Evolutionary conservation across 2,888 invertebrate genomes (phyloP), one percentile per base, ranked within the genome.

Genomic region (Eupithecia tripunctaria): DNA sequence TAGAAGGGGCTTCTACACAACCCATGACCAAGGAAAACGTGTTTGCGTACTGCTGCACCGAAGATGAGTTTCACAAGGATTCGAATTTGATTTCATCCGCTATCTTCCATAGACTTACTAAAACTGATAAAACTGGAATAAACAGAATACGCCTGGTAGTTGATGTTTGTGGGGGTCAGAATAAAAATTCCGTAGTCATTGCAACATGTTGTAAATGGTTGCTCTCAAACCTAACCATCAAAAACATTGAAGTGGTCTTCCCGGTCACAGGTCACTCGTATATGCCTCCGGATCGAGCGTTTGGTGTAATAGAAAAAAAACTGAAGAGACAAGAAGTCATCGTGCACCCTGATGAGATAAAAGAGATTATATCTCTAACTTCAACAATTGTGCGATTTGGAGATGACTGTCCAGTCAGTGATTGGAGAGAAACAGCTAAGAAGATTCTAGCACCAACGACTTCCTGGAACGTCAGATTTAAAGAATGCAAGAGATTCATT

Each of bases 101-200:
- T 56, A 56, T 62, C 27, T 62, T 29, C 18, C 60, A 62, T 29
- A 62, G 60, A 29, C 60, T 66, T 32, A 69, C 27, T 41, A 41
- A 62, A n/a, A 75, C 72, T 21, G 73, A 81, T 47, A 67, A 71
- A 65, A 68, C 74, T 36, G 73, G 66, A 21, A 79, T 77, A n/a
- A 60, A 65, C 67, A 38, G 72, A 21, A 70, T 80, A n/a, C 67
- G 81, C 4, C 68, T 82, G 41, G 67, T 80, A n/a, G 80, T 79
- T 25, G 82, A 82, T 65, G 80, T 81, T 8, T 82, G 82, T 51
- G 80, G 71, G 6, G 79, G 77, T n/a, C 82, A 82, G 74, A 81
- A 81, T 69, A 82, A 82, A 80, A 81, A 82, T 67, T 76, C 71
- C 15, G 78, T 69, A 63, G 56, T 80, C 15, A 25, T 81, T 47